Evolutionary conservation across 2,888 invertebrate species (phyloP).

Genomic region (Tortricodes alternella): DNA sequence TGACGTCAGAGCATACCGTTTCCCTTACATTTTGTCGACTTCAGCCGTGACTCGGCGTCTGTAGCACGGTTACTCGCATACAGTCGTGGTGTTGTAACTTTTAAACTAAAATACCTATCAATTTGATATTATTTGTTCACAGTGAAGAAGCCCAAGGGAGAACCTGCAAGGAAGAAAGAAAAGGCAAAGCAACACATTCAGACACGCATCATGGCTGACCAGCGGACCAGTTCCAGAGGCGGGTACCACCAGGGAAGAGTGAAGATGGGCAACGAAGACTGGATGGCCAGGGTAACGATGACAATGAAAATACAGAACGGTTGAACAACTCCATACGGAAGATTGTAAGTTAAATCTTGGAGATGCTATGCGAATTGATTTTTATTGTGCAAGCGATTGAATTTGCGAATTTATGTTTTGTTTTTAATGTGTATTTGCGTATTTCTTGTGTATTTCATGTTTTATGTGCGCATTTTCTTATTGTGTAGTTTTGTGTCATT

Average conservation of each 20-base stretch:
- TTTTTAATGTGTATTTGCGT: background rate
- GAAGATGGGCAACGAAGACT: background rate
- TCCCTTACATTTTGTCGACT: too few species aligned
- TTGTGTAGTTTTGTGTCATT: background rate
- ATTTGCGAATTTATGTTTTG: background rate
- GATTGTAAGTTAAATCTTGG: background rate
- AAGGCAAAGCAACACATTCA: background rate
- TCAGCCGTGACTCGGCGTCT: too few species aligned
- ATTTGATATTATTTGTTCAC: too few species aligned
- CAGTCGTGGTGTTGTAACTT: too few species aligned
- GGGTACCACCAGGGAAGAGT: background rate
- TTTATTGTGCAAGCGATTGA: background rate
- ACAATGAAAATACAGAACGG: background rate
- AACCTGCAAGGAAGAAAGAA: background rate
- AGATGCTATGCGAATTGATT: background rate
- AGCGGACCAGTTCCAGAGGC: background rate
- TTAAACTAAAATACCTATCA: too few species aligned
- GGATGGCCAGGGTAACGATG: background rate
- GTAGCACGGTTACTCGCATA: too few species aligned
- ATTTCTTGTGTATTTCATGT: background rate
- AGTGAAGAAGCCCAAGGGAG: background rate
- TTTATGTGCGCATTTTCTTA: background rate
- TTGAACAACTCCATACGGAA: background rate
- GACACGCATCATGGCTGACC: background rate
- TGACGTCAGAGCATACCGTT: too few species aligned